Evolutionary conservation across 2,113 vertebrate genomes (phyloP).

Genomic region (Antechinus flavipes): DNA sequence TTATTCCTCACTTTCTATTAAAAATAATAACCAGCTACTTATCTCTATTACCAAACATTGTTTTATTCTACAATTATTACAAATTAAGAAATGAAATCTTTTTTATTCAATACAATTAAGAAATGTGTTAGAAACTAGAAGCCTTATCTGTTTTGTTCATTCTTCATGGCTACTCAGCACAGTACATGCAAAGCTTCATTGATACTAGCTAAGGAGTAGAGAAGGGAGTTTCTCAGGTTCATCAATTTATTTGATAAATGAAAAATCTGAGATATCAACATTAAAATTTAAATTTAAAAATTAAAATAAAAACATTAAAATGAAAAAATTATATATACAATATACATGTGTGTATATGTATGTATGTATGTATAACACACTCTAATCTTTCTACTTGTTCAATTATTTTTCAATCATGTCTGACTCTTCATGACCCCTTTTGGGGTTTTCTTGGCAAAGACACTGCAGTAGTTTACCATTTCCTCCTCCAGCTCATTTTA

Average conservation of each 20-base stretch:
- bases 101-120: background rate
- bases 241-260: background rate
- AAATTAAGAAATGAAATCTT: background rate
- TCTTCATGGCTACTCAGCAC: too few relatives aligned
- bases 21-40: background rate
- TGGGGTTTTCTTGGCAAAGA: too few relatives aligned
- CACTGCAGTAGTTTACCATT: too few relatives aligned
- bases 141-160: background rate
- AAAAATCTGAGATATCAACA: background rate
- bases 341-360: background rate
- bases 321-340: background rate
- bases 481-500: too few relatives aligned
- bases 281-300: background rate
- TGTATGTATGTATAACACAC: background rate
- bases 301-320: background rate
- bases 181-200: too few relatives aligned
- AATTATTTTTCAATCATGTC: too few relatives aligned
- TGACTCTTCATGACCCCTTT: too few relatives aligned
- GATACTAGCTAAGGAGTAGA: background rate
- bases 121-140: background rate
- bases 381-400: background rate
- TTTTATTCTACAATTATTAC: background rate
- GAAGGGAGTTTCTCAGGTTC: background rate
- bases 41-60: background rate
- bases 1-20: background rate